Evolutionary conservation across 2,113 vertebrate genomes (phyloP).

Genomic region (Misgurnus mizolepis): DNA sequence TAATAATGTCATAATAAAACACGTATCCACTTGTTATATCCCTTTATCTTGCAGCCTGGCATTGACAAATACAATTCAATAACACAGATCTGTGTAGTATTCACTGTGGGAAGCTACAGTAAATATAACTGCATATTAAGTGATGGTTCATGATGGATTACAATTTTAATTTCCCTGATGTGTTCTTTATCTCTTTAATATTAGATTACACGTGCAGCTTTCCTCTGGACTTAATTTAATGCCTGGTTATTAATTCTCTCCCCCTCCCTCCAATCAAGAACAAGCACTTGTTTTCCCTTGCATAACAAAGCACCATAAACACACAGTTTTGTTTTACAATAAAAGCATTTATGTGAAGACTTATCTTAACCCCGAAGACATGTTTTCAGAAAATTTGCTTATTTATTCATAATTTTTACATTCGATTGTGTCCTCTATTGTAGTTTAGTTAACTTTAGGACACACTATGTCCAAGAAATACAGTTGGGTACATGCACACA

Average conservation of each 20-base stretch:
- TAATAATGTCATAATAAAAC: slow-evolving; percentile 13
- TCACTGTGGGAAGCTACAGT: neutral
- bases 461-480: too few species aligned
- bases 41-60: too few species aligned
- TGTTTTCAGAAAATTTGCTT: too few species aligned
- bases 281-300: slow-evolving; percentile 36
- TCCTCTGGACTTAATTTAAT: neutral
- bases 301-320: neutral
- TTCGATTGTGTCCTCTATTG: too few species aligned
- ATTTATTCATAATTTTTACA: neutral
- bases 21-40: too few species aligned
- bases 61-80: neutral
- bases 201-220: neutral
- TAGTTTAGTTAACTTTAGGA: too few species aligned
- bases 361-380: too few species aligned
- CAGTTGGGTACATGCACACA: neutral
- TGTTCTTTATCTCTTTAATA: neutral
- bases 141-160: neutral
- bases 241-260: neutral
- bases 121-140: neutral
- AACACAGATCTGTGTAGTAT: neutral
- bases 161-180: neutral
- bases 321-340: too few species aligned
- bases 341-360: too few species aligned
- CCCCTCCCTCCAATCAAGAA: slow-evolving; percentile 1